Evolutionary conservation across 2,113 vertebrate species (phyloP).

Genomic region (Melierax canorus): DNA sequence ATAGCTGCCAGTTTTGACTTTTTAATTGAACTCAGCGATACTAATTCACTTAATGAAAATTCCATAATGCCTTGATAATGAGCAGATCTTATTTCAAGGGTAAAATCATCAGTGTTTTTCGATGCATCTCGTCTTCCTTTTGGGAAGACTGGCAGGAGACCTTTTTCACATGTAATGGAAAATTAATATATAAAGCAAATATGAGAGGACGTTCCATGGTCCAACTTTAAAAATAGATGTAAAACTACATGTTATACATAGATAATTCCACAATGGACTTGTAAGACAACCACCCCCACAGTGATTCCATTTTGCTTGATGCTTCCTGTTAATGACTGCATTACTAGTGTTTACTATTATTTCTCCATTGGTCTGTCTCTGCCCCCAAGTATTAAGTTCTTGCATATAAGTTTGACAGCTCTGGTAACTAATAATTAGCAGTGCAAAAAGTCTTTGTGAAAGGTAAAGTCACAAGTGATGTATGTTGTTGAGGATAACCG

Average conservation of each 20-base stretch:
- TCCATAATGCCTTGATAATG: neutral
- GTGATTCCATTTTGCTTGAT: slow-evolving; percentile 8
- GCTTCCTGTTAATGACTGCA: slow-evolving; percentile 26
- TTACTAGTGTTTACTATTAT: slow-evolving; percentile 25
- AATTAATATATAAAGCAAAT: neutral
- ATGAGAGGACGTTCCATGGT: neutral
- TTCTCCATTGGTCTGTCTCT: slow-evolving; percentile 22
- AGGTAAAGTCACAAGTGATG: slow-evolving; percentile 8
- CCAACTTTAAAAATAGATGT: slow-evolving; percentile 21
- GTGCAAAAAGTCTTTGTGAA: slow-evolving; percentile 2
- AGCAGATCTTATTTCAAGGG: neutral
- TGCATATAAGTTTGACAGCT: slow-evolving; percentile 20
- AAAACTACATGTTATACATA: neutral
- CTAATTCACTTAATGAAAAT: neutral
- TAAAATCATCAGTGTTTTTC: neutral
- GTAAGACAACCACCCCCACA: neutral
- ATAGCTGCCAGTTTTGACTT: neutral
- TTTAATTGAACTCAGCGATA: neutral
- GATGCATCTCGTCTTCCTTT: neutral
- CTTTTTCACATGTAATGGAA: neutral
- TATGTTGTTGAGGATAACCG: slow-evolving; percentile 10
- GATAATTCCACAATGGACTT: neutral
- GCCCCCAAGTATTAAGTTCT: slow-evolving; percentile 23
- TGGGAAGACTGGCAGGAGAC: neutral
- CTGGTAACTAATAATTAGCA: slow-evolving; percentile 31